phyloP scores from a whole-genome alignment of 2,797 vertebrate species.

The Hemitrygon akajei region DNA sequence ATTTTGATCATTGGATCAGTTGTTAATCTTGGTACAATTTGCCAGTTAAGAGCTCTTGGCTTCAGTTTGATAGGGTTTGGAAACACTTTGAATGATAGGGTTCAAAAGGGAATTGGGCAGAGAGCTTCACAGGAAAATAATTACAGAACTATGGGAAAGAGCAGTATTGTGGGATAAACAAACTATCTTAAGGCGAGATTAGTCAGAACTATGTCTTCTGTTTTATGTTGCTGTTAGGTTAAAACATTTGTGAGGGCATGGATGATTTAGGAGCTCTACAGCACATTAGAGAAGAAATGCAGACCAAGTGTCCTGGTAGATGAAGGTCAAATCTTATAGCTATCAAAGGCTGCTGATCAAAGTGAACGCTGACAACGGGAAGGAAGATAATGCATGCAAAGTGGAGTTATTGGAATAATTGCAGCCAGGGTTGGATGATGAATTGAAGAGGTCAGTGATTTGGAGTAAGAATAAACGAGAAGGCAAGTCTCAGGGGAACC shows the following conservation, averaged over 20 bases:
- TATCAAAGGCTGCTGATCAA: neutral
- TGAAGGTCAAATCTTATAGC: neutral
- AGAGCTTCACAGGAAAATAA: too few species aligned
- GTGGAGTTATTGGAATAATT: neutral
- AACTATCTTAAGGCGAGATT: too few species aligned
- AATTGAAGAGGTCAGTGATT: neutral
- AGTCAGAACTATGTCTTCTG: too few species aligned
- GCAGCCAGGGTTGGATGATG: neutral
- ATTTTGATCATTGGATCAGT: neutral
- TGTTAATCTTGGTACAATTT: neutral
- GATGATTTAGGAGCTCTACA: neutral
- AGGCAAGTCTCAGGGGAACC: neutral
- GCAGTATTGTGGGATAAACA: too few species aligned
- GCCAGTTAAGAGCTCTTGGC: neutral
- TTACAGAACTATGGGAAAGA: too few species aligned
- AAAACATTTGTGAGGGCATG: neutral
- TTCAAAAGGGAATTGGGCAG: too few species aligned
- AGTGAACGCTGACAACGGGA: neutral
- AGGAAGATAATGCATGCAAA: conserved; percentile 17
- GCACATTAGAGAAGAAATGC: neutral
- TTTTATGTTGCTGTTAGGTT: neutral
- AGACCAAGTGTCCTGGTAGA: neutral
- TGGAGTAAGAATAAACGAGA: neutral
- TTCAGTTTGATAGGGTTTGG: too few species aligned
- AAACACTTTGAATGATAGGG: too few species aligned